phyloP scores from a whole-genome alignment of 2,888 invertebrate genomes.

The Diogma glabrata region DNA sequence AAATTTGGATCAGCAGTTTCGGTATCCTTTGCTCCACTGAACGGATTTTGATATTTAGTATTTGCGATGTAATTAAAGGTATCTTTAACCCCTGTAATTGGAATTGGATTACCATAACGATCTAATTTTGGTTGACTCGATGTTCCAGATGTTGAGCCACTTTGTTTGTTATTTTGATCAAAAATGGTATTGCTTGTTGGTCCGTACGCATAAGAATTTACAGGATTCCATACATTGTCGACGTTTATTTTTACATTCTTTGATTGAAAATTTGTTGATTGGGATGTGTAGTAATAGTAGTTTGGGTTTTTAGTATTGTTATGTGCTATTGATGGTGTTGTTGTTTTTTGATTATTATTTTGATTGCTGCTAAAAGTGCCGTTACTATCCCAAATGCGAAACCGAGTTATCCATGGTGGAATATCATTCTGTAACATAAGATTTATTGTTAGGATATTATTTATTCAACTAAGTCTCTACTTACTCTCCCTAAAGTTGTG shows the following conservation, averaged over 20 bases:
- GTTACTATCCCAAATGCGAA: slow-evolving; percentile 64
- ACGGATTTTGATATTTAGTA: slow-evolving; percentile 14
- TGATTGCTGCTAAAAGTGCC: slow-evolving; percentile 37
- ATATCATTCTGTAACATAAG: slow-evolving; percentile 29
- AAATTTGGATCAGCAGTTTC: not conserved
- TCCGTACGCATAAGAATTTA: slow-evolving; percentile 37
- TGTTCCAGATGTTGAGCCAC: slow-evolving; percentile 25
- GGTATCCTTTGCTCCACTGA: not conserved
- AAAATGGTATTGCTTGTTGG: slow-evolving; percentile 37
- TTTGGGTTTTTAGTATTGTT: not conserved
- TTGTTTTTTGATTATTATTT: slow-evolving; percentile 20
- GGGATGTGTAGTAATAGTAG: slow-evolving; percentile 5
- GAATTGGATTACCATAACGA: slow-evolving; percentile 19
- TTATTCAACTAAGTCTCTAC: slow-evolving; percentile 19
- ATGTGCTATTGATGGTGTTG: slow-evolving; percentile 23
- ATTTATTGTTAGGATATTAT: too few relatives aligned
- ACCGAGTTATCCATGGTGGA: slow-evolving; percentile 52
- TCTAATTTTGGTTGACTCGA: slow-evolving; percentile 23
- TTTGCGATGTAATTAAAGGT: slow-evolving; percentile 33
- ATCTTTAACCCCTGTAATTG: slow-evolving; percentile 30
- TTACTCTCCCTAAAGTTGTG: slow-evolving; percentile 37
- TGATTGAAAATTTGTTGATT: slow-evolving; percentile 13
- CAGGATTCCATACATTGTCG: slow-evolving; percentile 38
- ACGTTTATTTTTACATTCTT: slow-evolving; percentile 28
- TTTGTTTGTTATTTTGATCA: slow-evolving; percentile 37